Evolutionary conservation across 2,797 vertebrate species (phyloP), one percentile per base, ranked within the genome.

Genomic region (Rhabdomys pumilio): DNA sequence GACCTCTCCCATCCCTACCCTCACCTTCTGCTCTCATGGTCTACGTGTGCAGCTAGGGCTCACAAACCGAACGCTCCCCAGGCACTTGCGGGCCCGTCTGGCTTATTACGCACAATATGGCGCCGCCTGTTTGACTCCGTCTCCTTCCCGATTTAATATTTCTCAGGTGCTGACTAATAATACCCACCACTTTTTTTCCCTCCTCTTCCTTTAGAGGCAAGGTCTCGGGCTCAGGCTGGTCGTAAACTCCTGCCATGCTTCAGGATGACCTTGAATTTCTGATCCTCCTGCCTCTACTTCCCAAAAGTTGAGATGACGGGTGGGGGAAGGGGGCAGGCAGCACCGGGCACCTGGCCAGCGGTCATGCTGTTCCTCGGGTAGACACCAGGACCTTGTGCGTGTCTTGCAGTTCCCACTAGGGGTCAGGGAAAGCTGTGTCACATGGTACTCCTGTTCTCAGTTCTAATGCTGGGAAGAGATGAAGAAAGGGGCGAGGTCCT

Each of bases 201-300:
- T 22, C n/a, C 3, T 14, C 72, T 67, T 22, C 61, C 61, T 65
- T 63, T 44, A 50, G 61, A 84, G 61, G 82, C 61, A 84, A 84
- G 61, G 41, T 6, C 59, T 22, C 61, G 4, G 10, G 29, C 44
- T 19, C 17, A 22, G 41, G 61, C 82, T 84, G 41, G 26, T 13
- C 61, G 20, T 3, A 41, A 65, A 47, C 10, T 47, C 41, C 19
- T 44, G 34, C 12, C 0, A 34, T 0, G 29, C 29, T 65, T 85
- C 17, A 85, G 61, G 61, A 67, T 67, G 82, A 34, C 61, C 61
- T 85, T 67, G 61, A 67, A 85, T 85, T 85, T 85, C 82, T 50
- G 41, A 47, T 34, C 59, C 59, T 34, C 82, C 82, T 84, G 82
- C 61, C 10, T 10, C 38, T 29, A 29, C 81, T 44, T 83, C 38